phyloP scores from a whole-genome alignment of 2,888 invertebrate genomes.

The Strigamia crassipes region DNA sequence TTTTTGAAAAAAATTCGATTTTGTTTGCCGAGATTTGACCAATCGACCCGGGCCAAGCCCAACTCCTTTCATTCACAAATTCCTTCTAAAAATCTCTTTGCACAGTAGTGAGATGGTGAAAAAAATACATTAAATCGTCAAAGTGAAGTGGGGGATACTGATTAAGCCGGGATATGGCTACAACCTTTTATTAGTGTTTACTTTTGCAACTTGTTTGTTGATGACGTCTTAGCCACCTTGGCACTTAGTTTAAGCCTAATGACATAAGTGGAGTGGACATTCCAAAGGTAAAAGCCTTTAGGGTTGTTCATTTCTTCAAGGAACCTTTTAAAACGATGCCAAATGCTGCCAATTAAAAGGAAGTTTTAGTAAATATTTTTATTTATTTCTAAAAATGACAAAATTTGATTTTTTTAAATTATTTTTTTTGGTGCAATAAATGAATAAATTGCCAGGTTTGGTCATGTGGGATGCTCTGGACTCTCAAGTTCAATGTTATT shows the following conservation, averaged over 20 bases:
- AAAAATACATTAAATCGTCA: not conserved
- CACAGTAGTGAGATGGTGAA: too few species aligned
- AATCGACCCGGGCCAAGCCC: not conserved
- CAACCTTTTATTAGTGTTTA: not conserved
- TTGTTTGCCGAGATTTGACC: not conserved
- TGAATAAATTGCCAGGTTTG: not conserved
- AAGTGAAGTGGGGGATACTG: not conserved
- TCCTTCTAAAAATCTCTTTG: too few species aligned
- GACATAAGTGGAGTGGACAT: conserved; percentile 42
- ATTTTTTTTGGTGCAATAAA: too few species aligned
- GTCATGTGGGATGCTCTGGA: not conserved
- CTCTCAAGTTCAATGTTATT: not conserved
- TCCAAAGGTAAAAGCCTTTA: conserved; percentile 22
- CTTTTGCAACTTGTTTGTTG: conserved; percentile 13
- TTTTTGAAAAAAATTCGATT: not conserved
- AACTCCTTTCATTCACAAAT: not conserved
- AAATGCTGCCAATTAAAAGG: not conserved
- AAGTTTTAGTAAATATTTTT: not conserved
- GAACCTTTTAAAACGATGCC: not conserved
- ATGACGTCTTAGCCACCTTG: conserved; percentile 36
- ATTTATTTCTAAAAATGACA: not conserved
- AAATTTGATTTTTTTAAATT: too few species aligned
- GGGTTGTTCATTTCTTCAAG: not conserved
- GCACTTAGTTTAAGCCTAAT: conserved; percentile 32
- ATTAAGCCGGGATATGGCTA: not conserved